Evolutionary conservation across 2,113 vertebrate genomes (phyloP), one percentile per base, ranked within the genome.

Genomic region (Xiphias gladius): DNA sequence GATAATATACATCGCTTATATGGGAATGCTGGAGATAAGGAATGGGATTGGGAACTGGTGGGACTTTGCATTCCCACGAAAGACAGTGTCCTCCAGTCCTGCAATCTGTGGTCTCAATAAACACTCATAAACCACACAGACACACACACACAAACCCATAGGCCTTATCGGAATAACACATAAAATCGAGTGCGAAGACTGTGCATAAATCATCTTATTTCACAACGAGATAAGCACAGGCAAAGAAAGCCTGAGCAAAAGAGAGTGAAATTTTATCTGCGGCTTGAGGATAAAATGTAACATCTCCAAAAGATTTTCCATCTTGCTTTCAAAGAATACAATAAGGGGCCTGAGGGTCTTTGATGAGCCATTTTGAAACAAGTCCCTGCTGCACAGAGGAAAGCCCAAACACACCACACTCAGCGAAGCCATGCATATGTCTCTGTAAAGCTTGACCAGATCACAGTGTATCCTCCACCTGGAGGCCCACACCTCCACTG

Each of bases 31-130:
- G 82, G 62, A 82, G 93, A 93, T 93, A 93, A 92, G 88, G 66
- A 87, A 64, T 61, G 66, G 88, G 88, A 93, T 93, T 94, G 93
- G 89, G 93, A 94, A 94, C 91, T 89, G 75, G 67, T 68, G 82
- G 91, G 90, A 86, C 84, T 82, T 78, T 80, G 82, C 82, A 93
- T 93, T 94, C 93, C 93, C 93, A 94, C 92, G 93, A 76, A 92
- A 92, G 19, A 87, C 73, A 87, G 86, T 90, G 69, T 92, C 91
- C 79, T 88, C 69, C 67, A 83, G 72, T 87, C 83, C 73, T 55
- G 62, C 85, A 92, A 91, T 91, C 88, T 90, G 85, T 66, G 80
- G 83, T 83, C 88, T 93, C 90, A 90, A 92, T 92, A 94, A 93
- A 92, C 89, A 84, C 87, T 93, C 92, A 92, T 94, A 94, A 94